These are phyloP conservation scores for Aplidium turbinatum DNA, from an alignment of 23 tunicate species.

Conservation along the genomic window DNA sequence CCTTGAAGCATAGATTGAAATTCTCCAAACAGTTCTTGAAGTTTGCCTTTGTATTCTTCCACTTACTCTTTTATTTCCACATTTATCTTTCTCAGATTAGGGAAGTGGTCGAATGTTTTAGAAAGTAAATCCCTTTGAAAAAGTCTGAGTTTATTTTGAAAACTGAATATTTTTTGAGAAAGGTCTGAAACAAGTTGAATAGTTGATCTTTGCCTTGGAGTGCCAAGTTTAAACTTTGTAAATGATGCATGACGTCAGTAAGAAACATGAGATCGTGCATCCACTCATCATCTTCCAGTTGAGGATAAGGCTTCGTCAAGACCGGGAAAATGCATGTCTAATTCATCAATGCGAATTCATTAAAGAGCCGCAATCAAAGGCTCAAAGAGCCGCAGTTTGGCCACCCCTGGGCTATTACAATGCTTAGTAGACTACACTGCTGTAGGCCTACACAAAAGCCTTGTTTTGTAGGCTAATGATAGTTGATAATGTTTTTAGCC, in stretches of 20 bases:
- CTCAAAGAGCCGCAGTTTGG: too few relatives aligned
- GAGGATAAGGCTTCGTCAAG: slow-evolving; percentile 43
- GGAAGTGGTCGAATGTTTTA: slow-evolving; percentile 43
- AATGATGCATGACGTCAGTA: slow-evolving; percentile 50
- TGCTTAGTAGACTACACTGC: too few relatives aligned
- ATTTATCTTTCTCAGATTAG: slow-evolving; percentile 42
- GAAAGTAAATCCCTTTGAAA: slow-evolving; percentile 42
- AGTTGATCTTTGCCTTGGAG: slow-evolving; percentile 54
- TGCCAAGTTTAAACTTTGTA: slow-evolving; percentile 42
- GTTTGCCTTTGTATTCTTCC: slow-evolving; percentile 59
- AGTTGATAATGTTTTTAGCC: too few relatives aligned
- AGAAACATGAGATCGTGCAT: slow-evolving; percentile 46
- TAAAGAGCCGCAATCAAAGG: too few relatives aligned
- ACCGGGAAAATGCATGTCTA: too few relatives aligned
- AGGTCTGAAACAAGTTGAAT: slow-evolving; percentile 45
- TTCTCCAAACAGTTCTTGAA: slow-evolving; percentile 48
- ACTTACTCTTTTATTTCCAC: slow-evolving; percentile 30
- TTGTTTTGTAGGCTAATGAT: too few relatives aligned
- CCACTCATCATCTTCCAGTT: slow-evolving; percentile 49
- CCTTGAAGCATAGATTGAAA: slow-evolving; percentile 49
- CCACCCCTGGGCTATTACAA: too few relatives aligned
- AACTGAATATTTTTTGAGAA: slow-evolving; percentile 38
- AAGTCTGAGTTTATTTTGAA: slow-evolving; percentile 44
- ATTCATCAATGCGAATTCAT: too few relatives aligned
- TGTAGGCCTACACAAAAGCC: too few relatives aligned